phyloP scores from a whole-genome alignment of 2,797 vertebrate species.

The Lerista edwardsae region DNA sequence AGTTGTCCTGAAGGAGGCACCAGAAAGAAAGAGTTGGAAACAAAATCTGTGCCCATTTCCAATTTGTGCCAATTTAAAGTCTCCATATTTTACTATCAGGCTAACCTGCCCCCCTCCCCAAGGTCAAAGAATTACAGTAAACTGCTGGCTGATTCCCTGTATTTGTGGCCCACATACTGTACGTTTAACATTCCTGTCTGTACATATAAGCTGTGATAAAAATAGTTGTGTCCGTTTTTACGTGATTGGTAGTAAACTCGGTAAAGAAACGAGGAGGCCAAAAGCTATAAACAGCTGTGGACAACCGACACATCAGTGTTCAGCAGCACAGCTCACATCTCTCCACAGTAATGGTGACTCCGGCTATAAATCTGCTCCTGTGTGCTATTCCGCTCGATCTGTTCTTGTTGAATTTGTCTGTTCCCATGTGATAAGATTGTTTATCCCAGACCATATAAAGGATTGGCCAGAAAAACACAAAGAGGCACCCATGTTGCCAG shows the following conservation, averaged over 20 bases:
- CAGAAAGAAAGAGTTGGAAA: neutral
- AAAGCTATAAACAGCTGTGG: conserved; percentile 15
- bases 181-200: neutral
- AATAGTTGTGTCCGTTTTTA: neutral
- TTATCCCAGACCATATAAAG: conserved; percentile 16
- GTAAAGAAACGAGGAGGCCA: neutral
- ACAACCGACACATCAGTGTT: conserved; percentile 12
- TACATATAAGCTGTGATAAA: neutral
- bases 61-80: neutral
- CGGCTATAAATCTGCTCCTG: conserved; percentile 14
- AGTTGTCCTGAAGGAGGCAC: neutral
- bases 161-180: neutral
- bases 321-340: neutral
- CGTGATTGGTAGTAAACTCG: neutral
- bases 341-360: neutral
- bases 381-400: conserved; percentile 11
- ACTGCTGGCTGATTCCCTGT: neutral
- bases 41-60: neutral
- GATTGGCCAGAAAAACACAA: conserved; percentile 10
- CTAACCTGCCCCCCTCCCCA: too few relatives aligned
- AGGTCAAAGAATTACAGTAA: too few relatives aligned
- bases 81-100: neutral
- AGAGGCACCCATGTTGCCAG: neutral
- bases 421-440: conserved; percentile 37
- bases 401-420: conserved; percentile 14